These are phyloP conservation scores for Agrilus planipennis DNA, from an alignment of 1,140 invertebrate genomes.

Conservation along the genomic window DNA sequence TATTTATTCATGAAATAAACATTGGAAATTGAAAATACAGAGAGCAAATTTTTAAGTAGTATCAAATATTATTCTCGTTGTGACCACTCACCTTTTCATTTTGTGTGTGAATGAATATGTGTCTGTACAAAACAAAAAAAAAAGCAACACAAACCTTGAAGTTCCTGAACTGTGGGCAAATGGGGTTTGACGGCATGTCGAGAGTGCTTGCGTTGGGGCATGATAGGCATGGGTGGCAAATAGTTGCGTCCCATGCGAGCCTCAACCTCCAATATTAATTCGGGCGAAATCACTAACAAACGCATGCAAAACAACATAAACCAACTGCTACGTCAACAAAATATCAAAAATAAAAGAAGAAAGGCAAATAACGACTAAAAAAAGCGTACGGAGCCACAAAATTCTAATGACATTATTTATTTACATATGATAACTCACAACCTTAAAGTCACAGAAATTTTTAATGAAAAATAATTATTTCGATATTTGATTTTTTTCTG, in stretches of 20 bases:
- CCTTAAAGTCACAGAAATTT: too few relatives aligned
- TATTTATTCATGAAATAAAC: too few relatives aligned
- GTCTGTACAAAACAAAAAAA: neutral
- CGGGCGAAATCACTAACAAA: slow-evolving; percentile 68
- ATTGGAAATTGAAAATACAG: too few relatives aligned
- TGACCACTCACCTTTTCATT: too few relatives aligned
- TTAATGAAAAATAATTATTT: too few relatives aligned
- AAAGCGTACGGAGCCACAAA: too few relatives aligned
- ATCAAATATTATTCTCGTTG: too few relatives aligned
- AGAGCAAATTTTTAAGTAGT: too few relatives aligned
- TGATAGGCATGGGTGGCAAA: slow-evolving; percentile 32
- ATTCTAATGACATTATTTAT: too few relatives aligned
- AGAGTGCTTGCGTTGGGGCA: slow-evolving; percentile 28
- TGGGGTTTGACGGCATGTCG: slow-evolving; percentile 30
- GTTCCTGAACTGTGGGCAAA: slow-evolving; percentile 45
- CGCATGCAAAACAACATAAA: slow-evolving; percentile 40
- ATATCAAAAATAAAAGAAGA: slow-evolving; percentile 26
- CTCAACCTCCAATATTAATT: slow-evolving; percentile 77
- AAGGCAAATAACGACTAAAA: slow-evolving; percentile 19
- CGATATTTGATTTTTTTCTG: too few relatives aligned
- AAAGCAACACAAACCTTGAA: slow-evolving; percentile 34
- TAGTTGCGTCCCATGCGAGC: slow-evolving; percentile 66
- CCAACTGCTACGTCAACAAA: slow-evolving; percentile 11
- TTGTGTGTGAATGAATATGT: too few relatives aligned
- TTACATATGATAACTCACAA: too few relatives aligned